Evolutionary conservation across 2,888 invertebrate genomes (phyloP).

Genomic region (Drosophila quinaria): DNA sequence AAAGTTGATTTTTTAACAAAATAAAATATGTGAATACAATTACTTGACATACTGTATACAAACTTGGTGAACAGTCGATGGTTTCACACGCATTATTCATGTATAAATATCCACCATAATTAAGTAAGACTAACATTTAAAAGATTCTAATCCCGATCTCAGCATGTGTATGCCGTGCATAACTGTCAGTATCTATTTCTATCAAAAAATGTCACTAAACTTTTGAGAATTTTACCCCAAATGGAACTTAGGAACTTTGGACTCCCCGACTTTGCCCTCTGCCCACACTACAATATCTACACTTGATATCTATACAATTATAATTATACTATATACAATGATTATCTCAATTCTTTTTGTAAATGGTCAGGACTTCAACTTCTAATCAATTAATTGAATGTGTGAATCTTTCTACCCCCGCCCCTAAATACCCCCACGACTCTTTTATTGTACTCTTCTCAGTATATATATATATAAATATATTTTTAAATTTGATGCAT

Average conservation of each 20-base stretch:
- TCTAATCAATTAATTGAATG: conserved; percentile 51
- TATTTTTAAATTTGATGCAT: conserved; percentile 40
- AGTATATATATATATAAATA: conserved; percentile 2
- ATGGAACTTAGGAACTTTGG: conserved; percentile 31
- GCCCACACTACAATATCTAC: not conserved
- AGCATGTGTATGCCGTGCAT: conserved; percentile 67
- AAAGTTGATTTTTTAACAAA: too few species aligned
- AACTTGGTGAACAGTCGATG: conserved; percentile 28
- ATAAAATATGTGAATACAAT: not conserved
- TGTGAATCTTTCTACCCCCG: conserved; percentile 13
- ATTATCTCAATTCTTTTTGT: conserved; percentile 15
- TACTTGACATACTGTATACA: not conserved
- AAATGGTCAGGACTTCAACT: conserved; percentile 34
- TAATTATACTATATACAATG: not conserved
- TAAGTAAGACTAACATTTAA: conserved; percentile 21
- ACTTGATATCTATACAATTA: conserved; percentile 11
- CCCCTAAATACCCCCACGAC: not conserved
- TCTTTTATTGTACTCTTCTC: conserved; percentile 2
- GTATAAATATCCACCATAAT: not conserved
- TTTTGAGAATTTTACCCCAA: conserved; percentile 26
- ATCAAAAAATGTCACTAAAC: conserved; percentile 53
- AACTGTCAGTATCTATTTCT: conserved; percentile 47
- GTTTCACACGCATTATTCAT: conserved; percentile 7
- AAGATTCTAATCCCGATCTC: conserved; percentile 45
- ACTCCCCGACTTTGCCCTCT: conserved; percentile 13